Base-by-base conservation (phyloP, 2,888 invertebrate genomes). In the Lasiommata megera region DNA sequence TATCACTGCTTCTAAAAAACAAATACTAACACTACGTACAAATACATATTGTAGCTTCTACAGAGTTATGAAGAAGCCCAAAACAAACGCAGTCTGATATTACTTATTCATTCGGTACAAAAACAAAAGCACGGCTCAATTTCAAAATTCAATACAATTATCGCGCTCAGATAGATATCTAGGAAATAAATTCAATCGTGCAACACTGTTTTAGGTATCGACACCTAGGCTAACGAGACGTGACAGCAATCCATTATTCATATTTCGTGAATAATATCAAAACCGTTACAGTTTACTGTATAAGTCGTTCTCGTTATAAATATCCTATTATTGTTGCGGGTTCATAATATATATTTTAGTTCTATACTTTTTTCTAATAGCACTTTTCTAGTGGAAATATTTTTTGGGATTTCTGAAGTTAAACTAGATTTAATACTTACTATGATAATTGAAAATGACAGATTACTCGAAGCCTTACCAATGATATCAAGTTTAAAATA, bases 201-300 rank as follows among this genome's bases (percentile, higher is more conserved):
- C 44, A 37, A 38, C 37, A 40, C 56, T 56, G 56, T 56, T 59
- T 59, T 56, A 54, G 62, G 54, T 23, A 56, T 59, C 52, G 56
- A 43, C 59, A 59, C 62, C 62, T 46, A 47, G 55, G 29, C 48
- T 65, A 66, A 65, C 57, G 62, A 66, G 60, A 62, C 63, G 56
- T 61, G 55, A 60, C 62, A 58, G 57, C 46, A 50, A 58, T 64
- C 56, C 66, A 67, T 67, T 67, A 67, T 67, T 67, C 67, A 67
- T 67, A 63, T 61, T 63, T 62, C 62, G 52, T 56, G 62, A 66
- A 63, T 62, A 62, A 62, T 59, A 51, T 63, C 63, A 56, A 55
- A 61, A 60, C 52, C 56, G 60, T 59, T 61, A 61, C 62, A 59
- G 41, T 66, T 63, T 58, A 54, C 53, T 61, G 55, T 53, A 61